A percentile compares a stretch with the other conserved stretches of the same genome.
These are phyloP conservation scores for Rhynchonycteris naso DNA, from an alignment of 2,797 vertebrate species.

Conservation along the genomic window DNA sequence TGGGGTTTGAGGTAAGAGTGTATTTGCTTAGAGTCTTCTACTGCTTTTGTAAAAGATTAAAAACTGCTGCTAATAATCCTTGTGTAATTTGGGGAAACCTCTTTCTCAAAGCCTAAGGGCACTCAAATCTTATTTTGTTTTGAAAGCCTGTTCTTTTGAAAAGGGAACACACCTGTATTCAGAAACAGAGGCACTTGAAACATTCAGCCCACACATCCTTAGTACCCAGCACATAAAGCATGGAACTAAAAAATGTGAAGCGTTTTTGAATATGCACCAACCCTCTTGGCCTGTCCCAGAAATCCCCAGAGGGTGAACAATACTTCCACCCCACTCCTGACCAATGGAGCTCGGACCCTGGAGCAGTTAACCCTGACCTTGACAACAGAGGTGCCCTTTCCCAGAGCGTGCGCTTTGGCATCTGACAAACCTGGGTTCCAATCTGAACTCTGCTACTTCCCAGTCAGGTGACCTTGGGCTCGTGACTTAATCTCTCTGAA, in stretches of 20 bases:
- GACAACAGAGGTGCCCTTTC: neutral
- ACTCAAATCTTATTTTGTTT: constrained; percentile 42
- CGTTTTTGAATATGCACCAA: neutral
- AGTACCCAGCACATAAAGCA: neutral
- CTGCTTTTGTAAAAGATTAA: constrained; percentile 51
- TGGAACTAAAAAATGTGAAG: neutral
- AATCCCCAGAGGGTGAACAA: neutral
- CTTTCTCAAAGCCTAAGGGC: neutral
- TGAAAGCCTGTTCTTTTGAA: constrained; percentile 49
- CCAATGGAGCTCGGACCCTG: neutral
- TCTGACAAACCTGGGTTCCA: neutral
- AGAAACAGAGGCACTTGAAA: constrained; percentile 22
- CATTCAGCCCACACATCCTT: neutral
- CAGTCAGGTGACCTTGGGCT: neutral
- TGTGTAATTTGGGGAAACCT: constrained; percentile 36
- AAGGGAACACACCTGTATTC: neutral
- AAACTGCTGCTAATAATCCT: neutral
- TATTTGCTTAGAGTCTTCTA: neutral
- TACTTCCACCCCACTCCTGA: neutral
- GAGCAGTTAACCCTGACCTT: neutral
- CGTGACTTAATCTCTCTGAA: constrained; percentile 22
- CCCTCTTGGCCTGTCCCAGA: neutral
- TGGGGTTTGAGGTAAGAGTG: neutral
- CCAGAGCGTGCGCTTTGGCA: neutral
- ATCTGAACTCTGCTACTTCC: neutral